Evolutionary conservation across 2,113 vertebrate genomes (phyloP), one percentile per base, ranked within the genome.

Genomic region (Rhizomys pruinosus): DNA sequence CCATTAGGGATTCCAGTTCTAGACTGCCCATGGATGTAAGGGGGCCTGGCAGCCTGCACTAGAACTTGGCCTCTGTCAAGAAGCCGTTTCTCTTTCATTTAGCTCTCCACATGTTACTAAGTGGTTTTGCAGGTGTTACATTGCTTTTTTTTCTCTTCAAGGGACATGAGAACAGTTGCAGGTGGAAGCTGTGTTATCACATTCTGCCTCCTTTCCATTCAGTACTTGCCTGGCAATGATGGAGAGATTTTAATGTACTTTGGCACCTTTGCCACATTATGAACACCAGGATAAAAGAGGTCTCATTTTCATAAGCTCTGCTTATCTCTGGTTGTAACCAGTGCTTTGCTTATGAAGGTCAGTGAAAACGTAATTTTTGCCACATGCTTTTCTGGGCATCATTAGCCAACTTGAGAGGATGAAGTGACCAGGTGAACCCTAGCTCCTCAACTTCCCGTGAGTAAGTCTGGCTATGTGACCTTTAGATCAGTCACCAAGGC

Each of bases 401-500:
- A 10, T 66, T 44, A 32, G 68, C 47, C 68, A 55, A 25, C 23
- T 52, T 6, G 39, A 42, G 25, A 25, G 34, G 37, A 25, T 47
- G 73, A 61, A 74, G 15, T 22, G 72, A 29, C 39, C 0, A 0
- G 23, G 20, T 47, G 32, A 91, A 4, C 34, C 66, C 78, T 59
- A 16, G 1, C 32, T 76, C 74, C 66, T 42, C 20, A 88, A 55
- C 23, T 52, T 77, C 10, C 47, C 7, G 5, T 7, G 5, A 37
- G 16, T 10, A 44, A 68, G 29, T 52, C 32, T 55, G 63, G 7
- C 32, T 47, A 7, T 69, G 34, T 82, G 73, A 90, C 61, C 73
- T 89, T 88, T 69, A 52, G 19, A 94, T 37, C 68, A 87, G 79
- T 95, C 61, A 42, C 42, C 42, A 27, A 82, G 81, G 73, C 52